phyloP scores from a whole-genome alignment of 2,113 vertebrate species.

The Hippocampus abdominalis region DNA sequence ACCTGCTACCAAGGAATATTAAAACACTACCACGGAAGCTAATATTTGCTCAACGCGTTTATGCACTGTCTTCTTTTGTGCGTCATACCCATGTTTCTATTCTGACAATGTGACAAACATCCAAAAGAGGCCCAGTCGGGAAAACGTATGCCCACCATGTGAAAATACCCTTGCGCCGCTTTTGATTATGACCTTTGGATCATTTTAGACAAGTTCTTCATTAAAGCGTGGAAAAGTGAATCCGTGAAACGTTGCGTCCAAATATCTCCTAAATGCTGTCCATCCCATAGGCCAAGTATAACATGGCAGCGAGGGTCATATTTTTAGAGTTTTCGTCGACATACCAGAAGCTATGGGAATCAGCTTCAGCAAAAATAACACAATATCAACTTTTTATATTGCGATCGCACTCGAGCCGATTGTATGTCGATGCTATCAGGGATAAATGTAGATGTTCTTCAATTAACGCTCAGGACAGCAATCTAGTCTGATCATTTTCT shows the following conservation, averaged over 20 bases:
- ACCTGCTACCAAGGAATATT: not conserved
- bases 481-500: constrained; percentile 33
- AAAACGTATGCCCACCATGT: not conserved
- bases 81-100: not conserved
- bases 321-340: constrained; percentile 64
- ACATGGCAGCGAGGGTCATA: constrained; percentile 56
- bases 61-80: not conserved
- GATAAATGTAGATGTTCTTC: constrained; percentile 43
- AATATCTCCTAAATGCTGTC: constrained; percentile 57
- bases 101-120: not conserved
- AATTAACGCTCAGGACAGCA: constrained; percentile 31
- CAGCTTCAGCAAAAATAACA: constrained; percentile 53
- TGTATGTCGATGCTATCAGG: constrained; percentile 36
- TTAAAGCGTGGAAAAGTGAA: constrained; percentile 52
- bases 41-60: not conserved
- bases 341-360: constrained; percentile 63
- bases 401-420: constrained; percentile 24
- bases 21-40: not conserved
- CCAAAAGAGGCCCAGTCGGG: not conserved
- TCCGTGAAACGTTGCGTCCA: constrained; percentile 49
- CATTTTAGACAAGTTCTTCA: constrained; percentile 47
- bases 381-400: constrained; percentile 54
- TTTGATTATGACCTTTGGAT: constrained; percentile 7
- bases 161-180: not conserved
- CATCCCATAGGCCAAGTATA: constrained; percentile 63